phyloP scores from a whole-genome alignment of 2,797 vertebrate genomes.

The Lateolabrax maculatus region DNA sequence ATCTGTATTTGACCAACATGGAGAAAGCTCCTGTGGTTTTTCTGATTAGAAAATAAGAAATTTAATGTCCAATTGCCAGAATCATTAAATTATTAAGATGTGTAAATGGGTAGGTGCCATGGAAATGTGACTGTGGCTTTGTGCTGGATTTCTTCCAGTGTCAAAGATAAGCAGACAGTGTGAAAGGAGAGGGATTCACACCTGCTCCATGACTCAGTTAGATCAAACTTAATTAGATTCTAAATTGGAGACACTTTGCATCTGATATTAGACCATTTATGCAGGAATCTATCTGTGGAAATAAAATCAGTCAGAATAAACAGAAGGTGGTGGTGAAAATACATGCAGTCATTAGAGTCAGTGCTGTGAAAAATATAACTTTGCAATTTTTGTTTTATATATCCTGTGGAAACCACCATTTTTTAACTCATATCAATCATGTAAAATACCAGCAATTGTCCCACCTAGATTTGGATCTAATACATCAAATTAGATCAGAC shows the following conservation, averaged over 20 bases:
- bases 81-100: constrained; percentile 82
- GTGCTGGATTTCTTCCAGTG: constrained; percentile 45
- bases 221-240: constrained; percentile 90
- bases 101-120: constrained; percentile 74
- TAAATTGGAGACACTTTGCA: constrained; percentile 90
- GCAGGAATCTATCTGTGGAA: constrained; percentile 86
- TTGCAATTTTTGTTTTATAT: background rate
- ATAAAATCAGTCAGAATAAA: constrained; percentile 28
- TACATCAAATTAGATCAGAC: too few relatives aligned
- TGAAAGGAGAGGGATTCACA: constrained; percentile 72
- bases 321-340: background rate
- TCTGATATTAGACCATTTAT: constrained; percentile 85
- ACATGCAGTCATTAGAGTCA: constrained; percentile 1
- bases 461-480: background rate
- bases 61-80: constrained; percentile 74
- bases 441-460: background rate
- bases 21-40: constrained; percentile 84
- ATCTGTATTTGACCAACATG: constrained; percentile 87
- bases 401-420: background rate
- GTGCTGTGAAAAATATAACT: background rate
- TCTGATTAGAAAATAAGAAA: constrained; percentile 81
- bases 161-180: constrained; percentile 50
- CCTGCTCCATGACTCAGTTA: constrained; percentile 84
- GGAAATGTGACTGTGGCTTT: constrained; percentile 50
- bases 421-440: background rate